Base-by-base conservation (phyloP, 2,113 vertebrate species). In the Perccottus glenii region DNA sequence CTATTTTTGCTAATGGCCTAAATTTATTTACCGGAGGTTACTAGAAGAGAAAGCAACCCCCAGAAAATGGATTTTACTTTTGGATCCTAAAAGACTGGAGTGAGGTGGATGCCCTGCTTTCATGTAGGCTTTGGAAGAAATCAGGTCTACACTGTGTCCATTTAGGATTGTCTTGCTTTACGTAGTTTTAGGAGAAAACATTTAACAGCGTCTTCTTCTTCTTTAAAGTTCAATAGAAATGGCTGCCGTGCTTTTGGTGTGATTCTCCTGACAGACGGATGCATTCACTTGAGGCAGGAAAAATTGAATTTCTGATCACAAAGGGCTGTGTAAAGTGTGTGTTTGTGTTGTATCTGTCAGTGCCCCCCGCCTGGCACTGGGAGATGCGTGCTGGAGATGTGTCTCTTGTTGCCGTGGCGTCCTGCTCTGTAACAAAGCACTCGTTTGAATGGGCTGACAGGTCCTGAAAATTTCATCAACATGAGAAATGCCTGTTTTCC, bases 391-490 rank as follows among this genome's bases (percentile, higher is more conserved):
- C 47, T 12, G 19, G 66, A 60, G 73, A 50, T 59, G 53, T 2
- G 10, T 50, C 74, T 65, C 70, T 58, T 67, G 79, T 68, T 78
- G 77, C 60, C 33, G 44, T 61, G 66, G 61, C 53, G 33, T 77
- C 65, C 70, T 59, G 62, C 74, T 78, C 27, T 5, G 46, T 78
- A 77, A 89, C 85, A 85, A 86, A 85, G 73, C 62, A 15, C 11
- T 49, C 46, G 70, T 81, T 85, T 82, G 67, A 87, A 85, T 62
- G 58, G 59, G 73, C 63, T 86, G 85, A 86, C 85, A 84, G 81
- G 64, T 83, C 71, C 58, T 87, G 82, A 86, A 86, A 87, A 68
- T 89, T 87, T 85, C 75, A 87, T 80, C 78, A 85, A 78, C 59
- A 83, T 81, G 82, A 85, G 74, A 82, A 86, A 87, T 80, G 85